Base-by-base conservation (phyloP, 2,113 vertebrate species). In the Dissostichus mawsoni region DNA sequence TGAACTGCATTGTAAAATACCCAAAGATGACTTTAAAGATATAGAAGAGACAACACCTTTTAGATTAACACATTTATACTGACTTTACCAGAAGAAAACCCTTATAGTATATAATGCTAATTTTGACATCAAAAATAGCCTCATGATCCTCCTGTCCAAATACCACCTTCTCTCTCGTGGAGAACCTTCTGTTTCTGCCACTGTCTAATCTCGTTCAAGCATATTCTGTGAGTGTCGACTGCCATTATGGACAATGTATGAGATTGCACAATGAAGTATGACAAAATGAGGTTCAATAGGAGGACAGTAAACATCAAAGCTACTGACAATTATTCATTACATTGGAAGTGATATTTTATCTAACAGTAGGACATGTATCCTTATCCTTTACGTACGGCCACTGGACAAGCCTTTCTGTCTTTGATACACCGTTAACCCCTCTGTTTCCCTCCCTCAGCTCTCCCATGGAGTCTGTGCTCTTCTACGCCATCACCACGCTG, bases 401-500 rank as follows among this genome's bases (percentile, higher is more conserved):
- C 18, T 4, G 13, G 13, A 10, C 13, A 20, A 33, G 7, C 14
- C n/a, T 0, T 29, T 18, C 29, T 3, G 16, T 59, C 61, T 74
- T n/a, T 52, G 16, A 47, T 6, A 25, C 52, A 16, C 55, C 11
- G 13, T 50, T 48, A n/a, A 48, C 47, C 14, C 47, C 1, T 0
- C 33, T 3, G 1, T 41, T 36, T 50, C 20, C 17, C 36, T 73
- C 57, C 69, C 69, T 47, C 86, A 99, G 98, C 93, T 99, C 98
- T 4, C 98, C 98, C 0, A 94, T 99, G 67, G 98, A 99, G 92
- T 97, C 97, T 0, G 97, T 99, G 85, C 95, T 99, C 73, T 99
- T 99, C 94, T 99, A 99, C 0, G 97, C 98, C 92, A 99, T 99
- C 94, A 99, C 97, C 88, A 98, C 98, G 0, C 96, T 99, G 83